Conservation (phyloP, 2,888 invertebrate species). For the Macrophya alboannulata region DNA sequence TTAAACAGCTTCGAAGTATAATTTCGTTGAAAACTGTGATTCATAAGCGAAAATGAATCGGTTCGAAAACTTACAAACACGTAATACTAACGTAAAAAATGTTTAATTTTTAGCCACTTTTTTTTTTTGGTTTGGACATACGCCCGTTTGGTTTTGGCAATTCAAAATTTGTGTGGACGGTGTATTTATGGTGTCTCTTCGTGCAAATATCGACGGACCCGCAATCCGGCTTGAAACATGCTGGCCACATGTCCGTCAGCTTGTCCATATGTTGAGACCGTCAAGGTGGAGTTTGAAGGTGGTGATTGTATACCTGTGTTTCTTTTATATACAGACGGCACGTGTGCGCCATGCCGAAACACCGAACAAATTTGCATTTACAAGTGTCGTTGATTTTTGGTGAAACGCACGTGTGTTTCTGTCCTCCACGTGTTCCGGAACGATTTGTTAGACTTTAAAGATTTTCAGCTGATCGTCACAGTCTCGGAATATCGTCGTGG, state of each 20-base stretch:
- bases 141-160: slow-evolving; percentile 4
- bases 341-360: slow-evolving; percentile 51
- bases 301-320: slow-evolving; percentile 39
- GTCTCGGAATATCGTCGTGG: not conserved
- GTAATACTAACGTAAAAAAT: not conserved
- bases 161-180: not conserved
- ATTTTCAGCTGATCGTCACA: not conserved
- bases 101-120: not conserved
- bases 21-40: not conserved
- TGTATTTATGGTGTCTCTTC: slow-evolving; percentile 30
- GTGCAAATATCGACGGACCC: slow-evolving; percentile 44
- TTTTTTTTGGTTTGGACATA: slow-evolving; percentile 23
- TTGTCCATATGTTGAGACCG: slow-evolving; percentile 41
- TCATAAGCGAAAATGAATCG: not conserved
- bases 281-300: slow-evolving; percentile 21
- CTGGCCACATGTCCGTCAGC: slow-evolving; percentile 44
- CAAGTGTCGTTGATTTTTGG: slow-evolving; percentile 47
- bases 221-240: slow-evolving; percentile 17
- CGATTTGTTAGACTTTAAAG: not conserved
- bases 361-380: slow-evolving; percentile 48
- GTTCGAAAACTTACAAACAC: not conserved
- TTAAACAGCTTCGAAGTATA: not conserved
- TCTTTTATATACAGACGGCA: slow-evolving; percentile 26
- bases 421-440: slow-evolving; percentile 15
- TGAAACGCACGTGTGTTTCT: slow-evolving; percentile 2